Evolutionary conservation across 2,888 invertebrate species (phyloP).

Genomic region (Theretra japonica): DNA sequence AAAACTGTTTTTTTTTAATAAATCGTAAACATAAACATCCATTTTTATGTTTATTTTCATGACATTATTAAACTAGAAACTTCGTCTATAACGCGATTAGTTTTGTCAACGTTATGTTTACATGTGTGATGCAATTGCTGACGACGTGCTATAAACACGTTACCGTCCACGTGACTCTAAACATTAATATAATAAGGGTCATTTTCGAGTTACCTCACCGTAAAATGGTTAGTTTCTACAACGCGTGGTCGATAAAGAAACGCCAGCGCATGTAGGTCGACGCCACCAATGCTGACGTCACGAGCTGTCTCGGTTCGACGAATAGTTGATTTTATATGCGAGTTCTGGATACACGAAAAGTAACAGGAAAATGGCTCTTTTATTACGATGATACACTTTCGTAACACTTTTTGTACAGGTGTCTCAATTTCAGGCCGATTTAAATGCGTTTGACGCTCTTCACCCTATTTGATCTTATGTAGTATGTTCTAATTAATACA

Average conservation of each 20-base stretch:
- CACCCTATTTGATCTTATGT: too few relatives aligned
- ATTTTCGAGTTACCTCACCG: slow-evolving; percentile 31
- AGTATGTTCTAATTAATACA: too few relatives aligned
- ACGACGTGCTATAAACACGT: background rate
- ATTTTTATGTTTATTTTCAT: background rate
- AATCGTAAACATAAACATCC: background rate
- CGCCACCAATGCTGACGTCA: slow-evolving; percentile 38
- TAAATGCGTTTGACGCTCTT: too few relatives aligned
- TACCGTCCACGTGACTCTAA: slow-evolving; percentile 31
- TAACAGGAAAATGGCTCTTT: slow-evolving; percentile 28
- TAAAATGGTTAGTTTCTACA: slow-evolving; percentile 35
- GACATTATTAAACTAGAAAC: slow-evolving; percentile 14
- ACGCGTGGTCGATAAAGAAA: slow-evolving; percentile 42
- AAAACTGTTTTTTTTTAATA: too few relatives aligned
- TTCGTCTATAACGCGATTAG: slow-evolving; percentile 16
- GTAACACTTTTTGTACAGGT: too few relatives aligned
- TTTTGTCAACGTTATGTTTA: slow-evolving; percentile 28
- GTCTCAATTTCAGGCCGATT: too few relatives aligned
- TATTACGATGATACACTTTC: background rate
- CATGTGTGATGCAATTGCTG: slow-evolving; percentile 36
- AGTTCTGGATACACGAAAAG: slow-evolving; percentile 23
- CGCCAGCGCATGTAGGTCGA: slow-evolving; percentile 56
- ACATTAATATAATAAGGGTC: slow-evolving; percentile 30
- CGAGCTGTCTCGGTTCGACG: slow-evolving; percentile 29
- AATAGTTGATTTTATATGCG: slow-evolving; percentile 38